Evolutionary conservation across 2,888 invertebrate species (phyloP).

Genomic region (Apotomis turbidana): DNA sequence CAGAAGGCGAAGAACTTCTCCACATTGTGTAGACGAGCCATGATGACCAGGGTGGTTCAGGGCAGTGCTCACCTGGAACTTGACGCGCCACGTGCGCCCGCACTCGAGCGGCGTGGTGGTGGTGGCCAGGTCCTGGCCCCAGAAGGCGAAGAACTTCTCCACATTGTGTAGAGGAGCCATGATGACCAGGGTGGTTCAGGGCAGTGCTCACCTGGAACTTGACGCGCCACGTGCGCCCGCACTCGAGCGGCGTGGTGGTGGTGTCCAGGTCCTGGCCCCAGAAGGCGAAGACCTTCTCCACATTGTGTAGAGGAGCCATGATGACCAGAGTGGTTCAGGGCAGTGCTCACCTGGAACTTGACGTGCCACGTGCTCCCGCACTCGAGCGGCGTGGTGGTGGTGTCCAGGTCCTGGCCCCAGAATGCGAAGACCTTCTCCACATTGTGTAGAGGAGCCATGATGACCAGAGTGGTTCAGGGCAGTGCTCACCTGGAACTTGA

Average conservation of each 20-base stretch:
- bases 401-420: constrained; percentile 99
- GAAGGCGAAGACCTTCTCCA: constrained; percentile 99
- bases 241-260: constrained; percentile 97
- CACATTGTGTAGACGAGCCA: constrained; percentile 70
- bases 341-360: constrained; percentile 92
- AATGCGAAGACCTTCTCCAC: constrained; percentile 99
- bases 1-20: constrained; percentile 99
- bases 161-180: constrained; percentile 70
- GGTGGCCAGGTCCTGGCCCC: constrained; percentile 96
- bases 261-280: constrained; percentile 99
- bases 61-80: constrained; percentile 90
- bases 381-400: constrained; percentile 97
- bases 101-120: constrained; percentile 98
- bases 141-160: constrained; percentile 99
- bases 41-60: too few relatives aligned
- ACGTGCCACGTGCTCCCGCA: constrained; percentile 98
- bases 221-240: constrained; percentile 97
- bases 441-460: too few relatives aligned
- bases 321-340: too few relatives aligned
- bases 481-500: constrained; percentile 94
- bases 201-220: constrained; percentile 92
- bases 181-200: too few relatives aligned
- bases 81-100: constrained; percentile 97
- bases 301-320: constrained; percentile 56
- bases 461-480: too few relatives aligned